Evolutionary conservation across 2,888 invertebrate species (phyloP), one percentile per base, ranked within the genome.

Genomic region (Monoplex corrugatus): DNA sequence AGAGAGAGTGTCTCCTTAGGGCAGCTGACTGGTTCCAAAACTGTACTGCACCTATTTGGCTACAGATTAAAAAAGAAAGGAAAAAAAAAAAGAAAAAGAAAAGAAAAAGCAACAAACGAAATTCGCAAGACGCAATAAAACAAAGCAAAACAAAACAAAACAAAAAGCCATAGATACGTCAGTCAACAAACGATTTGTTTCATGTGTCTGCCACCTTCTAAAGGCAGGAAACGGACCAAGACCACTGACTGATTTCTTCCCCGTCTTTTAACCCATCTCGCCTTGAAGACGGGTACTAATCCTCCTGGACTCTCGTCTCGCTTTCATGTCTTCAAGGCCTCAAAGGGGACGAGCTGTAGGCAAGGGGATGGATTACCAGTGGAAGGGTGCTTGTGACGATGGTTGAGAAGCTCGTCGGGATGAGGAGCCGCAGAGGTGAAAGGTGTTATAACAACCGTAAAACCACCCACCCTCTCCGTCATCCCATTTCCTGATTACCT

Each of bases 301-400:
- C 78, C 78, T 28, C 43, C 40, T 80, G 28, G 78, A 80, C 78
- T 80, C 78, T 40, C 78, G 43, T 40, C 43, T 40, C 78, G 78
- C 78, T 80, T 80, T 80, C 78, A 80, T 43, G 78, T 80, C 78
- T 40, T 40, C 16, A 3, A 23, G 10, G 28, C 10, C 78, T 40
- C 40, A 40, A 40, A 80, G 40, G 10, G 78, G 1, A 43, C 3
- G 32, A 28, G 40, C 40, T 40, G 43, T 40, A 28, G 43, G 78
- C 78, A 43, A 80, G 78, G 78, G 23, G 78, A 80, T 80, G 40
- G 78, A 80, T 80, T 80, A 80, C 78, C 38, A 16, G 75, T 6
- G 23, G n/a, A 43, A 43, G 40, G 43, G 3, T 1, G 72, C 13
- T 10, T 16, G 72, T 6, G 72, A 19, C 8, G 35, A 35, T 6